Percentiles rank a stretch among this genome's conserved stretches.
phyloP scores from a whole-genome alignment of 2,888 invertebrate species.

The Auanema sp. region DNA sequence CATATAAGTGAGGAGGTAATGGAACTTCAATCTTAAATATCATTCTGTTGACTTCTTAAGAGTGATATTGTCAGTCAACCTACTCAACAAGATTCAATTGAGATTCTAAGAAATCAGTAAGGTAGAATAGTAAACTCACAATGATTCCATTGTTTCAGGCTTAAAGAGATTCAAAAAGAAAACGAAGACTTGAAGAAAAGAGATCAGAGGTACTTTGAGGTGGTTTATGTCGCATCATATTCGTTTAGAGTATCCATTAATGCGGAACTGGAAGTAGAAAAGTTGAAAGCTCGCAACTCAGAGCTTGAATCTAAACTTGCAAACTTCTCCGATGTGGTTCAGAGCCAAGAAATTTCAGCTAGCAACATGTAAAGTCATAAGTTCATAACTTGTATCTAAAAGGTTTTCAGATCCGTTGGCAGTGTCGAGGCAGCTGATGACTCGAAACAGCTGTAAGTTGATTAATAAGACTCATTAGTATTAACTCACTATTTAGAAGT shows the following conservation, averaged over 20 bases:
- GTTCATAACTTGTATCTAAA: not conserved
- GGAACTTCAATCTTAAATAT: not conserved
- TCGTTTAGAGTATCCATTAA: not conserved
- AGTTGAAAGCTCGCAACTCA: conserved; percentile 5
- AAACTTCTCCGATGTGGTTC: not conserved
- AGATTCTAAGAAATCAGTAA: too few species aligned
- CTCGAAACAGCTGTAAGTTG: not conserved
- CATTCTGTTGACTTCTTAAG: not conserved
- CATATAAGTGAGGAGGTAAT: conserved; percentile 40
- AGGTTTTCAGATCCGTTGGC: too few species aligned
- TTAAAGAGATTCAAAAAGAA: too few species aligned
- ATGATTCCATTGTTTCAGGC: too few species aligned
- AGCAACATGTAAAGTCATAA: not conserved
- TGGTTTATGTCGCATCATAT: not conserved
- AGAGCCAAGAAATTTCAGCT: not conserved
- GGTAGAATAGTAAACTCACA: too few species aligned
- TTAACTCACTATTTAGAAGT: conserved; percentile 7
- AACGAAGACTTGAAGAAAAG: not conserved
- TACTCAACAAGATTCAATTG: too few species aligned
- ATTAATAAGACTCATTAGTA: not conserved
- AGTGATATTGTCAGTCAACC: not conserved
- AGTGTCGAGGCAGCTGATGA: not conserved
- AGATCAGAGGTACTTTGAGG: not conserved
- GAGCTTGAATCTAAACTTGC: not conserved
- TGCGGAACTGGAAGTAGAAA: conserved; percentile 12